Evolutionary conservation across 2,113 vertebrate species (phyloP).

Genomic region (Galeopterus variegatus): DNA sequence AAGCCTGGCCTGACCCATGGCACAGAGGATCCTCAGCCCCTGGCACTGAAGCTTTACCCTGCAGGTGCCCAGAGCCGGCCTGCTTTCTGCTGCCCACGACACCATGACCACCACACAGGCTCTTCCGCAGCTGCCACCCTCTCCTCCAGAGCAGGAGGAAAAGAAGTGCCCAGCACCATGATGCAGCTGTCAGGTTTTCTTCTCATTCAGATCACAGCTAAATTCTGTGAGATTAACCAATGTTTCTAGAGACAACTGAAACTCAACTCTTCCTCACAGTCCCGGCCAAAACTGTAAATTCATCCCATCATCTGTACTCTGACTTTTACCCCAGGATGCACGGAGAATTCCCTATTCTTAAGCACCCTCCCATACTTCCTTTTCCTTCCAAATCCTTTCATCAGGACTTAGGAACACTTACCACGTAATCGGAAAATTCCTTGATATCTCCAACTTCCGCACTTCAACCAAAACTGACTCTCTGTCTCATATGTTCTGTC

Average conservation of each 20-base stretch:
- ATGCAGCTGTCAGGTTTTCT: neutral
- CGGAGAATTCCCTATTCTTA: accelerated
- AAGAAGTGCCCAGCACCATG: neutral
- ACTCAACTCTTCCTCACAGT: neutral
- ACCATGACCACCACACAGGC: neutral
- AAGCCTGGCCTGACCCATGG: neutral
- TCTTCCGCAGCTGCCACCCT: accelerated
- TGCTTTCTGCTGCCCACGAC: neutral
- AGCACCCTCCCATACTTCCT: accelerated
- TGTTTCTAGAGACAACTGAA: neutral
- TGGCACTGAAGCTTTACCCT: neutral
- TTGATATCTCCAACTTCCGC: neutral
- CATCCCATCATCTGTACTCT: neutral
- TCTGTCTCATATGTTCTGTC: neutral
- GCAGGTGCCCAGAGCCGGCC: neutral
- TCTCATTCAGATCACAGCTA: neutral
- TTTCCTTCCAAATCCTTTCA: neutral
- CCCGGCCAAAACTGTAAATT: neutral
- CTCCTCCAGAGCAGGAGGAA: neutral
- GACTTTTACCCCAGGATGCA: too few species aligned
- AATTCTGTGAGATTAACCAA: neutral
- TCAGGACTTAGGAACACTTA: neutral
- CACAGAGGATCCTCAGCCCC: accelerated
- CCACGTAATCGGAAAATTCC: neutral
- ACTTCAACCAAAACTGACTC: neutral